Evolutionary conservation across 2,888 invertebrate genomes (phyloP), one percentile per base, ranked within the genome.

Genomic region (Sarcophaga rosellei): DNA sequence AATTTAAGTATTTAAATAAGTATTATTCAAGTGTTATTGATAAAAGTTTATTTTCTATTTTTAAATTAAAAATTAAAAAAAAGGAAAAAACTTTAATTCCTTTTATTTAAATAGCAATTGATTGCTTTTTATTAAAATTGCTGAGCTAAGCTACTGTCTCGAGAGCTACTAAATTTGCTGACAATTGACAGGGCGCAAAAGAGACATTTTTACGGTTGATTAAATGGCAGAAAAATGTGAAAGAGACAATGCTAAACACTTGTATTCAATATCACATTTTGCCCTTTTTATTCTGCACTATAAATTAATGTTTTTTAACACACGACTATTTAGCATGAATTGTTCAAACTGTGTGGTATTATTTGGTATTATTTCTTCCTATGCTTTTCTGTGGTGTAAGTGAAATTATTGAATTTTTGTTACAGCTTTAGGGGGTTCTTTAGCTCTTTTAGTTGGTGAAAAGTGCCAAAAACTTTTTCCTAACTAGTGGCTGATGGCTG

Each of bases 281-380:
- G 21, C 20, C 12, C 59, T 12, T 11, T 79, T 61, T 8, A 35
- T 20, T 4, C 1, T 74, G 4, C 47, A 66, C 53, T 62, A 68
- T 11, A 75, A 84, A 79, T 45, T 79, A 69, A 84, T 70, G 35
- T 66, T 45, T 84, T 47, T 74, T 74, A 25, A 21, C n/a, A 57
- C 11, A n/a, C 17, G 69, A 63, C 62, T 73, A 83, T 73, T 69
- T 78, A 79, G 35, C 72, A 77, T 20, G 44, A 47, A 63, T 17
- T 23, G 53, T 68, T 53, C 61, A 59, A 59, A 69, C 45, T 53
- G 23, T 69, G 44, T n/a, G 23, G 65, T 35, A 59, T 47, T 70
- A 59, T 25, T 44, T n/a, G 53, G 10, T 12, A 57, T 62, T 20
- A 11, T 35, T 35, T 15, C 10, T n/a, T 61, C 3, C 20, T 20